These are phyloP conservation scores for Melanocharis versteri DNA, from an alignment of 2,113 vertebrate species.

Conservation along the genomic window DNA sequence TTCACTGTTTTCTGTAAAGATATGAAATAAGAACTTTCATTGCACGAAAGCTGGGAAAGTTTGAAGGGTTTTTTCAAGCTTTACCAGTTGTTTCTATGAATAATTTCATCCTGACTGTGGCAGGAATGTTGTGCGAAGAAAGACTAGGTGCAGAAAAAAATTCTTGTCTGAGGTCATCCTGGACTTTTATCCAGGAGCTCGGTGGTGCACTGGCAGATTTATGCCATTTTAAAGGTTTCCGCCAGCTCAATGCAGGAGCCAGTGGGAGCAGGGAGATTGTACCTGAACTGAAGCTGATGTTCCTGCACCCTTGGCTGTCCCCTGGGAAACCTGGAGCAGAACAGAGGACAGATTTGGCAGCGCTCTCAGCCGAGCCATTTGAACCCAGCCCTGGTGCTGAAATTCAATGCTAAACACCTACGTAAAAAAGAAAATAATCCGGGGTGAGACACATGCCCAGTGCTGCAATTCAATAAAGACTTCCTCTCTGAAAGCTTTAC, in stretches of 20 bases:
- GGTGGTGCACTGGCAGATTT: neutral
- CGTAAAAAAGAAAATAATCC: neutral
- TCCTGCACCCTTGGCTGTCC: neutral
- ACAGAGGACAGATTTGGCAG: neutral
- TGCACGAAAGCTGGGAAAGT: neutral
- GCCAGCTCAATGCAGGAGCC: accelerated
- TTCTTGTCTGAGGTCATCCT: neutral
- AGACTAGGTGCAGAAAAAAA: neutral
- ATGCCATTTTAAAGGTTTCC: neutral
- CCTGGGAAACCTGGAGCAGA: neutral
- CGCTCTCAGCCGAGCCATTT: accelerated
- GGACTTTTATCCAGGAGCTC: neutral
- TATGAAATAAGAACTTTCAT: neutral
- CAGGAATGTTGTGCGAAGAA: neutral
- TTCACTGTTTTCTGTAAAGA: neutral
- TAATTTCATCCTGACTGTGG: neutral
- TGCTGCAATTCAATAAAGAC: neutral
- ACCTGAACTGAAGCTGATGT: neutral
- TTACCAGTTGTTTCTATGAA: neutral
- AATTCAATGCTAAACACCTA: neutral
- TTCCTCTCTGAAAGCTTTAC: neutral
- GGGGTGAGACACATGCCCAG: neutral
- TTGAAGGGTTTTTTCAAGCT: neutral
- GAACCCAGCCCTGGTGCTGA: neutral
- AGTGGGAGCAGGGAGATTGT: accelerated